phyloP scores from a whole-genome alignment of 2,888 invertebrate species.

The Dorcus parallelipipedus region DNA sequence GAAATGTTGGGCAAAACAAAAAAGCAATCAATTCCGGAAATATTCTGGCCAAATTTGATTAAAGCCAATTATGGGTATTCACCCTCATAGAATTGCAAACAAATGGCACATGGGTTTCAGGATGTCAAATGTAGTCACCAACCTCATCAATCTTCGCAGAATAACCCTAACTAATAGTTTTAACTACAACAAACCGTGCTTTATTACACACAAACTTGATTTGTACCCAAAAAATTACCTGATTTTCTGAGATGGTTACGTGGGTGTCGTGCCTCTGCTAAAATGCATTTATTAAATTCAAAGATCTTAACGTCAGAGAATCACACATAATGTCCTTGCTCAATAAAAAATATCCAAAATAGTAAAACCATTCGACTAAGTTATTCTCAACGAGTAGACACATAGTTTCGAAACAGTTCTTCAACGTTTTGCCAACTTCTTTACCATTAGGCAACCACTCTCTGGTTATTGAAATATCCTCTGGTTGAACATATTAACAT shows the following conservation, averaged over 20 bases:
- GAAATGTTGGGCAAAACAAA: conserved; percentile 35
- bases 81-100: conserved; percentile 37
- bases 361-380: conserved; percentile 58
- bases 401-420: conserved; percentile 40
- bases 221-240: conserved; percentile 39
- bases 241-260: conserved; percentile 57
- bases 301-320: conserved; percentile 42
- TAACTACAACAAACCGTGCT: conserved; percentile 28
- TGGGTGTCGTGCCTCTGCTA: conserved; percentile 58
- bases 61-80: conserved; percentile 38
- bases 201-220: not conserved
- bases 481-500: conserved; percentile 35
- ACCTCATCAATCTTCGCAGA: conserved; percentile 41
- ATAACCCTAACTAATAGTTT: conserved; percentile 40
- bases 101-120: conserved; percentile 41
- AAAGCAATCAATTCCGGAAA: conserved; percentile 28
- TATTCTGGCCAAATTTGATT: conserved; percentile 36
- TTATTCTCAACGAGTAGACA: conserved; percentile 55
- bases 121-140: conserved; percentile 31
- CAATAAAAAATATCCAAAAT: conserved; percentile 56
- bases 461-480: conserved; percentile 34
- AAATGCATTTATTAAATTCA: conserved; percentile 58
- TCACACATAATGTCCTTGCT: conserved; percentile 54
- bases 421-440: conserved; percentile 31
- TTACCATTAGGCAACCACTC: conserved; percentile 40